phyloP scores from a whole-genome alignment of 2,888 invertebrate species.

The Andrena bicolor region DNA sequence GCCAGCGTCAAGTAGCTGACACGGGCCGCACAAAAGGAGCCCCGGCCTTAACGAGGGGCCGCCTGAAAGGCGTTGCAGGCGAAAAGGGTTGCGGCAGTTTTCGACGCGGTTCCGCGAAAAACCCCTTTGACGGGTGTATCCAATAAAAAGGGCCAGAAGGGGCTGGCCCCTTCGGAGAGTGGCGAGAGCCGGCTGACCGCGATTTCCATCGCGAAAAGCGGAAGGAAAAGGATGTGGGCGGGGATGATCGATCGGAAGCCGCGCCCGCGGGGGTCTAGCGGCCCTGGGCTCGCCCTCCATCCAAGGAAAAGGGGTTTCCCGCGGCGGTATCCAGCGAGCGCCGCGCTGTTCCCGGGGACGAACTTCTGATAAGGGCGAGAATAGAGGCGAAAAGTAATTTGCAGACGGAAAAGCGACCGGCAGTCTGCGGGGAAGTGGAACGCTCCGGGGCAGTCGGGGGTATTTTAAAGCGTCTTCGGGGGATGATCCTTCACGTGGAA shows the following conservation, averaged over 20 bases:
- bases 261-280: constrained; percentile 32
- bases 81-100: constrained; percentile 47
- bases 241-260: constrained; percentile 68
- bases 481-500: constrained; percentile 20
- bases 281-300: constrained; percentile 9
- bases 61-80: constrained; percentile 32
- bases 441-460: constrained; percentile 24
- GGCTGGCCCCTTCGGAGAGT: constrained; percentile 1
- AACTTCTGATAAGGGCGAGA: constrained; percentile 31
- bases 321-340: constrained; percentile 35
- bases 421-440: constrained; percentile 2
- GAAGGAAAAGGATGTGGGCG: constrained; percentile 63
- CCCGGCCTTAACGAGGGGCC: constrained; percentile 30
- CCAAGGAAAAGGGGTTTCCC: constrained; percentile 49
- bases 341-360: constrained; percentile 32
- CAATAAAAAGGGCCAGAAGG: not conserved
- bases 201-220: constrained; percentile 64
- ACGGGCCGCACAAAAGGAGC: constrained; percentile 45
- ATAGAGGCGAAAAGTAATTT: constrained; percentile 53
- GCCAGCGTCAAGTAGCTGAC: constrained; percentile 51
- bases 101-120: constrained; percentile 45
- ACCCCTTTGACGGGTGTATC: not conserved
- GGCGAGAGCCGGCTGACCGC: constrained; percentile 23
- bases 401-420: constrained; percentile 24
- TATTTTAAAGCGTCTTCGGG: constrained; percentile 30